These are phyloP conservation scores for Hoplodrina blanda DNA, from an alignment of 2,888 invertebrate species.

Conservation along the genomic window DNA sequence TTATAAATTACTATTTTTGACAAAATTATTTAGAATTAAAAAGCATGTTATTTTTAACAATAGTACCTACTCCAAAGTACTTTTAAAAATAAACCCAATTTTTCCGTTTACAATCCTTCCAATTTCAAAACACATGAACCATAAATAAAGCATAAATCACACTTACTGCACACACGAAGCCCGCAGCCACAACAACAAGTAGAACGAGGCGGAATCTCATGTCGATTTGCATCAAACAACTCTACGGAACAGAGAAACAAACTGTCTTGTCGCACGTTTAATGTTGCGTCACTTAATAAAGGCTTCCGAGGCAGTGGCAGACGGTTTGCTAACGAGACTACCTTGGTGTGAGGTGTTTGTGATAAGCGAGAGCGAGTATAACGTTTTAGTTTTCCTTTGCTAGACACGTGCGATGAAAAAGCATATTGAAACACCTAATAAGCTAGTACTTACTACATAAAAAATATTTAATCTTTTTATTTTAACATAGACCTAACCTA, in stretches of 20 bases:
- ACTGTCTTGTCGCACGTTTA: constrained; percentile 66
- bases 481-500: too few relatives aligned
- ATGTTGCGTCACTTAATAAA: constrained; percentile 67
- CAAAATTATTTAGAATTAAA: too few relatives aligned
- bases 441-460: too few relatives aligned
- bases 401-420: too few relatives aligned
- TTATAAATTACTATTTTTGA: too few relatives aligned
- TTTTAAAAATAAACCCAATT: not conserved
- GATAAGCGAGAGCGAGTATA: constrained; percentile 33
- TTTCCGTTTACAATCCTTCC: not conserved
- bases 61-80: not conserved
- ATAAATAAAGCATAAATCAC: constrained; percentile 41
- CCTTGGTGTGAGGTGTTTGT: constrained; percentile 39
- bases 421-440: too few relatives aligned
- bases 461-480: too few relatives aligned
- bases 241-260: constrained; percentile 59
- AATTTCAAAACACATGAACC: constrained; percentile 25
- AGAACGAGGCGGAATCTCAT: constrained; percentile 62
- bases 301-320: constrained; percentile 63
- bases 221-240: constrained; percentile 63
- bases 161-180: constrained; percentile 56
- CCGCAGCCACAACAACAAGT: constrained; percentile 46
- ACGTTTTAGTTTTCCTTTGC: not conserved
- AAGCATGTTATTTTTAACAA: not conserved
- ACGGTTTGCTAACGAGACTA: constrained; percentile 66